These are phyloP conservation scores for Formicarius rufipectus DNA, from an alignment of 2,113 vertebrate species.

Conservation along the genomic window DNA sequence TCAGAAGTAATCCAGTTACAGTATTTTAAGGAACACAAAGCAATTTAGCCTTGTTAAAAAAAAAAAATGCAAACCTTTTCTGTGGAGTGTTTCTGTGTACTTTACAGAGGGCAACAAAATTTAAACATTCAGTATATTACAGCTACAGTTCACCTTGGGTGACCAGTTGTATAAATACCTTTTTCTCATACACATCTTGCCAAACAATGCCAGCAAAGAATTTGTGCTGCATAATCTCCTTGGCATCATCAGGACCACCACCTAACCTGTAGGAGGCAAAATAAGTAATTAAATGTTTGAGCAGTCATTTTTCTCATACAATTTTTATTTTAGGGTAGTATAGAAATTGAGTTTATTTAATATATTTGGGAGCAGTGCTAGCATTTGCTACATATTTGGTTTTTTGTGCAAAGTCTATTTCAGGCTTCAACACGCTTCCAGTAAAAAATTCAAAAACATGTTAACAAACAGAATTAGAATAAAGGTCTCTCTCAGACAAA, in stretches of 20 bases:
- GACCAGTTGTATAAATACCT: conserved; percentile 73
- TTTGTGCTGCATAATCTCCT: conserved; percentile 98
- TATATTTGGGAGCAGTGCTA: neutral
- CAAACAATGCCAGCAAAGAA: conserved; percentile 94
- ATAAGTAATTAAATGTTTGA: neutral
- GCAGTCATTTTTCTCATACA: neutral
- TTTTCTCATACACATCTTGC: conserved; percentile 97
- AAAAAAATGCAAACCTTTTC: neutral
- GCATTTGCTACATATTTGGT: neutral
- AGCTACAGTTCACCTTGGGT: neutral
- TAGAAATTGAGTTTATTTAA: neutral
- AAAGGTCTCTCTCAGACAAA: neutral
- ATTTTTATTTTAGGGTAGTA: neutral
- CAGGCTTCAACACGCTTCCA: neutral
- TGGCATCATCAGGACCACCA: conserved; percentile 91
- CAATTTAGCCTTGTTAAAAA: neutral
- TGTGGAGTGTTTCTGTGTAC: neutral
- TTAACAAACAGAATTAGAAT: neutral
- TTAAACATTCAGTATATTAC: neutral
- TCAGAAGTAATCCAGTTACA: neutral
- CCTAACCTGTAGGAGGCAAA: conserved; percentile 84
- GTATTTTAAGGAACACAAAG: neutral
- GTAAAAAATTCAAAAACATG: neutral
- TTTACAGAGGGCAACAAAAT: neutral
- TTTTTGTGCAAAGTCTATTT: neutral